These are phyloP conservation scores for Peromyscus attwateri DNA, from an alignment of 2,797 vertebrate genomes.

Conservation along the genomic window DNA sequence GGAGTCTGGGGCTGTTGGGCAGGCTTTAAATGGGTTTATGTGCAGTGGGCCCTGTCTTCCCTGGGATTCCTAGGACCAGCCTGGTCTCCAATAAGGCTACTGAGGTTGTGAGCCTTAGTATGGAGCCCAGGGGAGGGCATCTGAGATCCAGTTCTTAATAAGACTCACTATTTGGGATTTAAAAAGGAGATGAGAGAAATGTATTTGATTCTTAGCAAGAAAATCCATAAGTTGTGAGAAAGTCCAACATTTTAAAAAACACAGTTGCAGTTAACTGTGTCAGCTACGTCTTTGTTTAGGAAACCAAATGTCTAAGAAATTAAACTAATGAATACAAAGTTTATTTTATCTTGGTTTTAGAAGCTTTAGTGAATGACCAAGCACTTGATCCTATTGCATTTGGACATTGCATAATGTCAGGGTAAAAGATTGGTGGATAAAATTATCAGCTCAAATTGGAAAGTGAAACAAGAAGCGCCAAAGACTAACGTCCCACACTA, in stretches of 20 bases:
- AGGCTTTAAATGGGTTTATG: neutral
- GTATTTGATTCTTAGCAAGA: neutral
- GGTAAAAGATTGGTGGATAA: rapidly evolving
- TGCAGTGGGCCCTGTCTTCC: neutral
- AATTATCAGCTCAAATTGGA: too few species aligned
- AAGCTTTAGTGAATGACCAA: neutral
- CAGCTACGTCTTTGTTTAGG: neutral
- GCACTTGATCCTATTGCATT: neutral
- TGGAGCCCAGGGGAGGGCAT: rapidly evolving
- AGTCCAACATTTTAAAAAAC: neutral
- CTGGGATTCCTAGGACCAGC: neutral
- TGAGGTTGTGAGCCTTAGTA: neutral
- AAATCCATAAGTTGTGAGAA: neutral
- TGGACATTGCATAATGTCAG: neutral
- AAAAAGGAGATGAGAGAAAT: neutral
- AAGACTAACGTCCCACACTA: rapidly evolving
- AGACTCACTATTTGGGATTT: neutral
- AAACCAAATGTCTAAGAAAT: neutral
- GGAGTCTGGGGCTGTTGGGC: neutral
- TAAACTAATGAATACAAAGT: neutral
- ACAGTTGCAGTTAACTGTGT: neutral
- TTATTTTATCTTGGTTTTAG: neutral
- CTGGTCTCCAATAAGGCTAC: neutral
- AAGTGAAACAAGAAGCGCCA: neutral
- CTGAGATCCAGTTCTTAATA: neutral